These are phyloP conservation scores for Himantopus leucocephalus DNA, from an alignment of 2,113 vertebrate genomes.

Conservation along the genomic window DNA sequence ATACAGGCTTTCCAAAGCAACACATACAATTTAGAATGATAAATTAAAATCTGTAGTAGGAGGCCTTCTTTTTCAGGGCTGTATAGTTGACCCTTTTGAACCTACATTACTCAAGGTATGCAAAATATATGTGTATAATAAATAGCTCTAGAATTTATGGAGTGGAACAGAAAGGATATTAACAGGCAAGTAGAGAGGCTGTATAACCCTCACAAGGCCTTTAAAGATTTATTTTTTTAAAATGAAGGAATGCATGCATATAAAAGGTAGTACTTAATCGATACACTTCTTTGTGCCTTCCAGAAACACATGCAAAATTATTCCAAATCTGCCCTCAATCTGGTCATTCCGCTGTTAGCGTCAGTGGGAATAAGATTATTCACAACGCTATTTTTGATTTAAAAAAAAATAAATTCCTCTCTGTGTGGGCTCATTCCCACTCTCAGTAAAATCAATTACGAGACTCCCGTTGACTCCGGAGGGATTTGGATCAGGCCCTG, in stretches of 20 bases:
- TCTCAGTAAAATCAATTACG: slow-evolving; percentile 53
- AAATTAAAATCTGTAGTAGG: slow-evolving; percentile 58
- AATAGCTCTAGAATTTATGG: slow-evolving; percentile 71
- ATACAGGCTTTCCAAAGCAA: slow-evolving; percentile 44
- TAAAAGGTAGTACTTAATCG: slow-evolving; percentile 51
- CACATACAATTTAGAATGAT: slow-evolving; percentile 47
- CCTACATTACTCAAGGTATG: slow-evolving; percentile 69
- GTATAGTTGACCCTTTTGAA: slow-evolving; percentile 65
- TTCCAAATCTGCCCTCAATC: slow-evolving; percentile 45
- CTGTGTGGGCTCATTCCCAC: slow-evolving; percentile 63
- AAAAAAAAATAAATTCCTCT: neutral
- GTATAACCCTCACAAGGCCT: slow-evolving; percentile 69
- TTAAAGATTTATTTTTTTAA: slow-evolving; percentile 69
- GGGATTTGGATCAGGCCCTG: slow-evolving; percentile 56
- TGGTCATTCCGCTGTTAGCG: slow-evolving; percentile 13
- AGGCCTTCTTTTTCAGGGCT: slow-evolving; percentile 62
- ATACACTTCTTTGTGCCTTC: slow-evolving; percentile 43
- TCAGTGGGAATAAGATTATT: slow-evolving; percentile 19
- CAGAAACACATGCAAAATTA: slow-evolving; percentile 13
- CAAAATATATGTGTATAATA: slow-evolving; percentile 73
- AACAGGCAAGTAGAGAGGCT: slow-evolving; percentile 69
- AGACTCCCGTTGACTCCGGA: neutral
- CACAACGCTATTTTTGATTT: neutral
- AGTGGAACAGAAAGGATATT: slow-evolving; percentile 72
- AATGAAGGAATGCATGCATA: slow-evolving; percentile 63